These are phyloP conservation scores for Acestrorhynchus altus DNA, from an alignment of 2,797 vertebrate genomes.

Conservation along the genomic window DNA sequence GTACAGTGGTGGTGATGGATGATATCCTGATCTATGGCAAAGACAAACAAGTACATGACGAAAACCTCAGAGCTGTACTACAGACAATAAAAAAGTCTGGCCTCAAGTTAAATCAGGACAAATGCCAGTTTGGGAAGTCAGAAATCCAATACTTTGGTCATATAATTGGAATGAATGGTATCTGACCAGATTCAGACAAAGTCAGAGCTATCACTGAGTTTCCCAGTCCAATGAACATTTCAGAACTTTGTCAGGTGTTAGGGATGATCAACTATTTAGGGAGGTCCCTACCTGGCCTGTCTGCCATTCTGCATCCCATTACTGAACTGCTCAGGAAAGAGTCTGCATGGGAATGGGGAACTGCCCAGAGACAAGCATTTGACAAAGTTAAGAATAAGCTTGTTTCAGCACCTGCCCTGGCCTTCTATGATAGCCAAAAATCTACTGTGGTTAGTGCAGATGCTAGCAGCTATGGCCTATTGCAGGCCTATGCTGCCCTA, in stretches of 20 bases:
- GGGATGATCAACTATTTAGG: neutral
- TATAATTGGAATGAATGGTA: too few relatives aligned
- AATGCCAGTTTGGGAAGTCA: neutral
- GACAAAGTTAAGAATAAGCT: neutral
- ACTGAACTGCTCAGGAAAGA: conserved; percentile 7
- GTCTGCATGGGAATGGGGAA: neutral
- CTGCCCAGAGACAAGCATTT: neutral
- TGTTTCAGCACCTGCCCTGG: neutral
- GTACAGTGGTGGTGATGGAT: conserved; percentile 2
- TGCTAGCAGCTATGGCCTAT: neutral
- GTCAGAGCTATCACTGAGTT: conserved; percentile 1
- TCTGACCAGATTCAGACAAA: too few relatives aligned
- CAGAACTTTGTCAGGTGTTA: neutral
- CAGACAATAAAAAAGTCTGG: neutral
- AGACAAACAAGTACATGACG: neutral
- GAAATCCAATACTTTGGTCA: neutral
- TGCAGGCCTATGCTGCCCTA: neutral
- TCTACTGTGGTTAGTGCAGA: neutral
- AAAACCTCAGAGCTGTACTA: neutral
- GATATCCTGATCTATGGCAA: conserved; percentile 14
- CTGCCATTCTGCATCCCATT: neutral
- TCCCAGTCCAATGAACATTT: neutral
- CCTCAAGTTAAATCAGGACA: neutral
- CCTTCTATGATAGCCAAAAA: neutral
- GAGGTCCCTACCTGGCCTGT: neutral